Evolutionary conservation across 2,888 invertebrate genomes (phyloP), one percentile per base, ranked within the genome.

Genomic region (Ashinkailepas kermadecensis): DNA sequence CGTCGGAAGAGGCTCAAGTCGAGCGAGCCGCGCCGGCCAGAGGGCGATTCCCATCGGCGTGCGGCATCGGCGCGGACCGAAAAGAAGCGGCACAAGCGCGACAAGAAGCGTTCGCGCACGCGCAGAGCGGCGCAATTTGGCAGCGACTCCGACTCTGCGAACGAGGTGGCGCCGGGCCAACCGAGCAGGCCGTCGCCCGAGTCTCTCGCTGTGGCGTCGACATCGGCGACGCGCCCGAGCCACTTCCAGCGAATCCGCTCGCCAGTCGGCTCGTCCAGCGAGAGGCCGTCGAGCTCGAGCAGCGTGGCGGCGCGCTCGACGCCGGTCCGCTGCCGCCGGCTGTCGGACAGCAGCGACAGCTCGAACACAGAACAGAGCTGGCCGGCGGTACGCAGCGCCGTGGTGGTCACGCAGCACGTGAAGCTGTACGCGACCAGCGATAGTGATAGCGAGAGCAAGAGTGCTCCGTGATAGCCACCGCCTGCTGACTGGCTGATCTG

Each of bases 311-410:
- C 6, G 12, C 59, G 59, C 59, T 15, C 12, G 12, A 11, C 12
- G 59, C 59, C 59, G 12, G 12, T 1, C 59, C 65, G 23, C 11
- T 10, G 23, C 23, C 10, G 11, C 4, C 23, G 8, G 23, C 8
- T 23, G 23, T 11, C 23, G 9, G 65, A 21, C 23, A 21, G 65
- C 23, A 21, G 23, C 23, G 74, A 6, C 54, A 54, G 54, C 13
- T 9, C 9, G 54, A 18, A 18, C 18, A 54, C 54, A 2, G 74
- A 54, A 54, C 10, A 12, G 54, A 54, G 8, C 15, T 54, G 74
- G 21, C 74, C 74, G 74, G 74, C 74, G 15, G 54, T 74, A 54
- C 39, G 74, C 18, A 74, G 74, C 25, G 74, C 74, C 54, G 74
- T 74, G 74, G 54, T 21, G 39, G 39, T 39, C 39, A 39, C 2